These are phyloP conservation scores for Popillia japonica DNA, from an alignment of 1,140 invertebrate genomes.

Conservation along the genomic window DNA sequence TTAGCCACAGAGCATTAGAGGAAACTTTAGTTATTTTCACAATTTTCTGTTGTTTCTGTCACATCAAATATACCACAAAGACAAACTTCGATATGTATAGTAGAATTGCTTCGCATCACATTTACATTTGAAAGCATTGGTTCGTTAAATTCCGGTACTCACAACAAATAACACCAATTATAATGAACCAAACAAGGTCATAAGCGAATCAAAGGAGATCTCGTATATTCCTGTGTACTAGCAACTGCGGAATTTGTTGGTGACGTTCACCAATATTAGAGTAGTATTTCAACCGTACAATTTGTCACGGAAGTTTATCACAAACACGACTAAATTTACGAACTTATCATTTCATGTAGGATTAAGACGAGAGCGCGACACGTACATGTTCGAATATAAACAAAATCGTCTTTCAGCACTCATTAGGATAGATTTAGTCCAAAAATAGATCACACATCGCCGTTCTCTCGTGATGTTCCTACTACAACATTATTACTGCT, in stretches of 20 bases:
- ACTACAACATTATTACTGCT: background rate
- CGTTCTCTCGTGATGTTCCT: background rate
- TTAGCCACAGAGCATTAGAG: background rate
- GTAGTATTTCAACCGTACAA: background rate
- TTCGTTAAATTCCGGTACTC: constrained; percentile 1
- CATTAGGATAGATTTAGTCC: background rate
- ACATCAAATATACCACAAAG: background rate
- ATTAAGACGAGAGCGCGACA: background rate
- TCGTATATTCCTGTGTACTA: background rate
- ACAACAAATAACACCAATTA: constrained; percentile 18
- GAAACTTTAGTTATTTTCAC: background rate
- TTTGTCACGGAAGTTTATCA: background rate
- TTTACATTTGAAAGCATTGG: background rate
- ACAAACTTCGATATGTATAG: background rate
- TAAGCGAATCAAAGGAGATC: background rate
- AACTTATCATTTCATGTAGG: constrained; percentile 9
- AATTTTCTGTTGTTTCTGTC: background rate
- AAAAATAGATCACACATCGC: constrained; percentile 14
- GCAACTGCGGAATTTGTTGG: background rate
- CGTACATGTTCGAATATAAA: background rate
- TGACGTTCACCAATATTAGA: background rate
- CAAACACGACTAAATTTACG: background rate
- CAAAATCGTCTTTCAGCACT: constrained; percentile 3
- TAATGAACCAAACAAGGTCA: constrained; percentile 18
- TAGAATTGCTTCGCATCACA: background rate